Evolutionary conservation across 2,113 vertebrate species (phyloP).

Genomic region (Cebus imitator): DNA sequence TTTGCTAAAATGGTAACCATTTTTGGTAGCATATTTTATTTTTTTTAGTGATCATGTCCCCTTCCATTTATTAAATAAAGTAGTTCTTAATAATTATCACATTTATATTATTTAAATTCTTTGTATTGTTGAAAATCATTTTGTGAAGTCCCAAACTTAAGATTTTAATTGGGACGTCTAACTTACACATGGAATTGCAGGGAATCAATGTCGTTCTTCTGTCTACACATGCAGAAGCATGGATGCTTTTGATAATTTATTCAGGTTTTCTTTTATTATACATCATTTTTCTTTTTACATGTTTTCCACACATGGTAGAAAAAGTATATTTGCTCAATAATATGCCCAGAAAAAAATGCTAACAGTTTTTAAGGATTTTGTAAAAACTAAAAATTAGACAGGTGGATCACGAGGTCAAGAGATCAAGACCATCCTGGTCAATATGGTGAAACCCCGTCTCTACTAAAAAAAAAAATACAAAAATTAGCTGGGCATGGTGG

Average conservation of each 20-base stretch:
- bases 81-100: neutral
- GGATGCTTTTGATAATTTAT: neutral
- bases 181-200: neutral
- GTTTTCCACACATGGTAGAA: neutral
- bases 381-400: neutral
- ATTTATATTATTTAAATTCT: neutral
- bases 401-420: no score
- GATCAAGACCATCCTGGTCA: no score
- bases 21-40: neutral
- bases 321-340: neutral
- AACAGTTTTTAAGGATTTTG: neutral
- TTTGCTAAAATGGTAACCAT: neutral
- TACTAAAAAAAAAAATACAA: no score
- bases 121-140: neutral
- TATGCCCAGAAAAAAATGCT: neutral
- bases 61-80: neutral
- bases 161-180: neutral
- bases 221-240: neutral
- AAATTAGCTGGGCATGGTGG: no score
- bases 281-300: neutral
- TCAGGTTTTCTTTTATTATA: neutral
- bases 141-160: neutral
- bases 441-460: no score
- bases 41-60: neutral
- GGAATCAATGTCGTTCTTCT: neutral